phyloP scores from a whole-genome alignment of 2,113 vertebrate genomes.

The Rhodinocichla rosea region DNA sequence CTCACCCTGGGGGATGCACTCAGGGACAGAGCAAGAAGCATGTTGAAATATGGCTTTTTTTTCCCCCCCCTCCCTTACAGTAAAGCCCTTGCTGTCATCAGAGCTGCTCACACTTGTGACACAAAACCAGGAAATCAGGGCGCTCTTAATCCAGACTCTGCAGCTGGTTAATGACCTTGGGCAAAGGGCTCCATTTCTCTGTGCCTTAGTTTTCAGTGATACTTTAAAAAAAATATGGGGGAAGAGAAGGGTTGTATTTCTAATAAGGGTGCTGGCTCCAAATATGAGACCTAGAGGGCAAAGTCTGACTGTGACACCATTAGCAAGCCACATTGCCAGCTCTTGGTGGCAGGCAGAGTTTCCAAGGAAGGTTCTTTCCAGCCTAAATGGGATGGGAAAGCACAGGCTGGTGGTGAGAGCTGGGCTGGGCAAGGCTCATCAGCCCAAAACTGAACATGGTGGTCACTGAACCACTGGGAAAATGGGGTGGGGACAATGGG shows the following conservation, averaged over 20 bases:
- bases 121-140: slow-evolving; percentile 26
- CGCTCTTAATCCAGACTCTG: not conserved
- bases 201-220: not conserved
- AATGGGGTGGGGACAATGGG: rapidly evolving
- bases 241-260: not conserved
- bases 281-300: not conserved
- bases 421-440: not conserved
- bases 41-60: slow-evolving; percentile 17
- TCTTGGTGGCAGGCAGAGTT: not conserved
- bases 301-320: not conserved
- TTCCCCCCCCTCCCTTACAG: not conserved
- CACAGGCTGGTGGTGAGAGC: not conserved
- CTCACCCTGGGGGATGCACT: slow-evolving; percentile 32
- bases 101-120: not conserved
- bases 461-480: not conserved
- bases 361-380: not conserved
- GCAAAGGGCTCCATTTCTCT: slow-evolving; percentile 3
- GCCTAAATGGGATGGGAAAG: not conserved
- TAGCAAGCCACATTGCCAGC: not conserved
- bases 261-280: not conserved
- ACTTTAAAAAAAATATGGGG: not conserved
- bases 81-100: slow-evolving; percentile 29
- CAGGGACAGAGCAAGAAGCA: slow-evolving; percentile 12
- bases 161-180: slow-evolving; percentile 16
- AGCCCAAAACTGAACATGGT: rapidly evolving